Base-by-base conservation (phyloP, 2,797 vertebrate species). In the Poecilia wingei region DNA sequence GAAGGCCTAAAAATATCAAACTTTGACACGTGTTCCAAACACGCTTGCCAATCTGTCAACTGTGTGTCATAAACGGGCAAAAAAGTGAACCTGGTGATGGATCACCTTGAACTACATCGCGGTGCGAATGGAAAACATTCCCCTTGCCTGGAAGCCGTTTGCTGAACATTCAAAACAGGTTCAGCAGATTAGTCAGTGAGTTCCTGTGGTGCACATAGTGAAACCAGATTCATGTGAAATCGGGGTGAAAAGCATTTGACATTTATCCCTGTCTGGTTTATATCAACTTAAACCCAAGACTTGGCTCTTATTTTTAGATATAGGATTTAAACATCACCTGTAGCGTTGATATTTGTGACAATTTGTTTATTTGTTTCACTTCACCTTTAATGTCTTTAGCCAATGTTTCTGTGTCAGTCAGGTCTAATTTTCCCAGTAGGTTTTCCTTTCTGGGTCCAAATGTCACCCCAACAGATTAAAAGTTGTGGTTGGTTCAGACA, bases 1-100 rank as follows among this genome's bases (percentile, higher is more conserved):
- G 14, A 6, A 9, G 0, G 8, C 74, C 69, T 73, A 64, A 64
- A 72, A 25, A 57, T 76, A 72, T 2, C 45, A 77, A 83, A 22
- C 53, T 43, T 3, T 69, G 20, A 73, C n/a, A 59, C 41, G 7
- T 46, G 49, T 16, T 53, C 41, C 12, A 71, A 53, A 68, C n/a
- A 72, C 61, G 25, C 9, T 7, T 22, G 49, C 1, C 36, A 5
- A 53, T 0, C 0, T 14, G 46, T 16, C 43, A 7, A 13, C 41
- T 55, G 16, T 72, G 57, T 39, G 31, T 28, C n/a, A 5, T 14
- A 39, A 73, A n/a, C 10, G 6, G 33, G 33, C 47, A 61, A 33
- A 73, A 69, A 41, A 41, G 20, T 41, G 20, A 69, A n/a, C 22
- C 6, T 22, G 18, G 22, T 69, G 66, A 25, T 41, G 20, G 20